Conservation (phyloP, 2,888 invertebrate species). For the Agriotes lineatus region DNA sequence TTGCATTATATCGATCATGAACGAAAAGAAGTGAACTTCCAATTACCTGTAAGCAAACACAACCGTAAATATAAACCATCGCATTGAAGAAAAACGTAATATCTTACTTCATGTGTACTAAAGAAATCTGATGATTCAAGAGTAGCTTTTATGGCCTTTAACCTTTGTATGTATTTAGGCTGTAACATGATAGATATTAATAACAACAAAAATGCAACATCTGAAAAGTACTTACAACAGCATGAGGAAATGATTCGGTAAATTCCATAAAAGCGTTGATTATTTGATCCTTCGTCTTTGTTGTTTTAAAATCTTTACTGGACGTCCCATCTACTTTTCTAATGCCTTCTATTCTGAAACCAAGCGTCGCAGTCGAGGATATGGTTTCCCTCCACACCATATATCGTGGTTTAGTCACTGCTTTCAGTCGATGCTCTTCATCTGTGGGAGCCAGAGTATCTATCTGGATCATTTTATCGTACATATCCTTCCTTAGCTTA, state of each 20-base stretch:
- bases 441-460: slow-evolving; percentile 89
- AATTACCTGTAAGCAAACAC: slow-evolving; percentile 74
- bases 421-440: slow-evolving; percentile 90
- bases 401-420: slow-evolving; percentile 94
- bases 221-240: slow-evolving; percentile 75
- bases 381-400: slow-evolving; percentile 98
- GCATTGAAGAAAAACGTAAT: neutral
- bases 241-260: slow-evolving; percentile 81
- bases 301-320: slow-evolving; percentile 95
- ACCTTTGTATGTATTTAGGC: slow-evolving; percentile 86
- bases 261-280: slow-evolving; percentile 85
- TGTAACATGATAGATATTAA: slow-evolving; percentile 64
- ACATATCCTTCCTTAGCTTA: slow-evolving; percentile 94
- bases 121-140: slow-evolving; percentile 92
- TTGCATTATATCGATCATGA: slow-evolving; percentile 89
- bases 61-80: neutral
- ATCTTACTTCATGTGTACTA: slow-evolving; percentile 82
- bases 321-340: slow-evolving; percentile 91
- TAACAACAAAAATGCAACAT: neutral
- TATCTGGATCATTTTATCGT: slow-evolving; percentile 96
- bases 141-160: slow-evolving; percentile 86
- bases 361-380: slow-evolving; percentile 95
- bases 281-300: slow-evolving; percentile 86
- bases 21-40: slow-evolving; percentile 96
- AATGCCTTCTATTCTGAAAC: slow-evolving; percentile 96